Evolutionary conservation across 2,797 vertebrate species (phyloP).

Genomic region (Carduelis carduelis): DNA sequence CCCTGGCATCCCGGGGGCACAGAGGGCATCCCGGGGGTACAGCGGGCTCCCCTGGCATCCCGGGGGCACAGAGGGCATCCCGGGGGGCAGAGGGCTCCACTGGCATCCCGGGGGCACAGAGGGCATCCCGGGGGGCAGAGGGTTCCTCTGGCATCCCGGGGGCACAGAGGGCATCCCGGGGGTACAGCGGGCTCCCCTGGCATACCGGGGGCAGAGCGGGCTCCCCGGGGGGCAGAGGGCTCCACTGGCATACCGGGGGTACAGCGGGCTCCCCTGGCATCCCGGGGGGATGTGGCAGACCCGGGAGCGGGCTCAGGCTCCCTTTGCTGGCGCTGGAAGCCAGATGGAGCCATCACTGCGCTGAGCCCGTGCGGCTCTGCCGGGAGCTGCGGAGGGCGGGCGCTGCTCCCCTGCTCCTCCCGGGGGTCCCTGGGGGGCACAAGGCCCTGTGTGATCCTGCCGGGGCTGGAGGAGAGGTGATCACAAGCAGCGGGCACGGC

Average conservation of each 20-base stretch:
- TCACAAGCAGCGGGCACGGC: fast-evolving
- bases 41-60: background rate
- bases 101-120: background rate
- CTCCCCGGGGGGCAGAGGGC: background rate
- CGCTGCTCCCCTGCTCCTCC: fast-evolving
- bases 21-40: background rate
- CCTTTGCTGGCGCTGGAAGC: background rate
- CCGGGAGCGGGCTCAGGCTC: fast-evolving
- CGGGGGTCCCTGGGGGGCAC: fast-evolving
- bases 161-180: background rate
- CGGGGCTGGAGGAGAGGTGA: fast-evolving
- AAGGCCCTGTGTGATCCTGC: fast-evolving
- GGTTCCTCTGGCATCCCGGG: background rate
- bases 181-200: too few species aligned
- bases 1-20: background rate
- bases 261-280: background rate
- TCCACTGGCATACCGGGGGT: background rate
- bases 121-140: too few species aligned
- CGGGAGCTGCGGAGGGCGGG: fast-evolving
- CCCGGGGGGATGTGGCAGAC: fast-evolving
- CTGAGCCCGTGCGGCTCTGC: fast-evolving
- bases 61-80: background rate
- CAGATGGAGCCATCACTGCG: background rate
- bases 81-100: background rate
- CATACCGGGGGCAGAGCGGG: background rate